phyloP scores from a whole-genome alignment of 2,113 vertebrate species.

The Ginglymostoma cirratum region DNA sequence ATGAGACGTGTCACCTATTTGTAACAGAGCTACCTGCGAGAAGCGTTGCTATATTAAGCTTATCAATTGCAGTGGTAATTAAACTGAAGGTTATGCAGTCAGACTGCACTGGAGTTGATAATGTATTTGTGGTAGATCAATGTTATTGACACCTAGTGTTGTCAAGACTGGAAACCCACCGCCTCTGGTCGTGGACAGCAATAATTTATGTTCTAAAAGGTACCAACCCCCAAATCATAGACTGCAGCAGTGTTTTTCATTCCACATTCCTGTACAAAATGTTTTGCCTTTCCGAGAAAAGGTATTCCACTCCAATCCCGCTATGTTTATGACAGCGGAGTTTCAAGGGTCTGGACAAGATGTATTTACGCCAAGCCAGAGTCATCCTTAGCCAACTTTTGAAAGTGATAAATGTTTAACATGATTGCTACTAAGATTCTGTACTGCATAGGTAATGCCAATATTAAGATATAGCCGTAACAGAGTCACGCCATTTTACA shows the following conservation, averaged over 20 bases:
- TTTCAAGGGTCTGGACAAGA: neutral
- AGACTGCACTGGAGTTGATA: neutral
- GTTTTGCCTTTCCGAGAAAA: neutral
- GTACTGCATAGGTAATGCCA: neutral
- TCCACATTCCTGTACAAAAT: neutral
- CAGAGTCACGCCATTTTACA: neutral
- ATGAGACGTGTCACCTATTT: neutral
- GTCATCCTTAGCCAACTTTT: neutral
- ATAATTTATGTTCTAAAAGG: neutral
- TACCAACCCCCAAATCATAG: neutral
- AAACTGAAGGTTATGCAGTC: neutral
- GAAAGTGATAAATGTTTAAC: neutral
- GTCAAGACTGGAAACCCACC: neutral
- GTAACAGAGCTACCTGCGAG: neutral
- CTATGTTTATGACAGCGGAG: neutral
- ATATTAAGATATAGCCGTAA: no score
- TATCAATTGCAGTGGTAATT: neutral
- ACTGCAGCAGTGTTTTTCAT: neutral
- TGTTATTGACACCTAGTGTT: neutral
- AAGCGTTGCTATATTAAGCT: neutral
- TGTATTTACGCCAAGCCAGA: neutral
- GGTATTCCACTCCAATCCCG: no score
- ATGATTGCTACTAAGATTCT: no score
- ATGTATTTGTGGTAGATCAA: neutral
- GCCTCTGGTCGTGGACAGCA: neutral